These are phyloP conservation scores for Porites australiensis DNA, from an alignment of 64 coral and sea anemone genomes.

Conservation along the genomic window DNA sequence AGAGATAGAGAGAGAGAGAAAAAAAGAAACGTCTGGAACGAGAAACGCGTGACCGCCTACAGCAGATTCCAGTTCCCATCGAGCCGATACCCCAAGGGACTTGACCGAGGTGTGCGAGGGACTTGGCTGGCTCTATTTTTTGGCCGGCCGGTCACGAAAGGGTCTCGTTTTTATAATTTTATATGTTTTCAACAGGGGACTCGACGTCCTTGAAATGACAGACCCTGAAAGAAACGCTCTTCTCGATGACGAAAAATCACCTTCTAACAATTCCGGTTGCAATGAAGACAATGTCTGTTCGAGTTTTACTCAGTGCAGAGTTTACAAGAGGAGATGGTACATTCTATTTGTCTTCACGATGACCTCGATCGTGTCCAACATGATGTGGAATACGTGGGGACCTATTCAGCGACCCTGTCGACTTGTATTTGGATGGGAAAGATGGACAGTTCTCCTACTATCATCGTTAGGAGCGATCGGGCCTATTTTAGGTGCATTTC, in stretches of 20 bases:
- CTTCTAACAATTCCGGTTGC: neutral
- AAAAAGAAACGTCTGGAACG: no score
- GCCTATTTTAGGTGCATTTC: conserved; percentile 14
- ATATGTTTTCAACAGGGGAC: no score
- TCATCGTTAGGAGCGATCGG: neutral
- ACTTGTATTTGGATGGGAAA: conserved; percentile 60
- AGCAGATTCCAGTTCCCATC: no score
- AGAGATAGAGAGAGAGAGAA: no score
- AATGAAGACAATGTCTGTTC: neutral
- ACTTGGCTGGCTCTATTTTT: no score
- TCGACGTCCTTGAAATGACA: neutral
- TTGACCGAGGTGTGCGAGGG: no score
- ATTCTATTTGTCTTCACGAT: conserved; percentile 35
- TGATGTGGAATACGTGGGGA: conserved; percentile 59
- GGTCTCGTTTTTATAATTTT: no score
- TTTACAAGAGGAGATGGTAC: conserved; percentile 79
- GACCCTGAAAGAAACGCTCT: neutral
- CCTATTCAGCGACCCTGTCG: conserved; percentile 67
- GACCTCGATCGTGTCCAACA: conserved; percentile 31
- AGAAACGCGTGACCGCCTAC: no score
- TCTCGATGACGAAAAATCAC: neutral
- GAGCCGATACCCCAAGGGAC: no score
- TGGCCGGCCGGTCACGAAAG: no score
- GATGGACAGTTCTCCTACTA: conserved; percentile 40
- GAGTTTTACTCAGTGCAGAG: conserved; percentile 5